A percentile compares a stretch with the other conserved stretches of the same genome.
Conservation (phyloP, 1,140 invertebrate genomes). For the Aphis gossypii region DNA sequence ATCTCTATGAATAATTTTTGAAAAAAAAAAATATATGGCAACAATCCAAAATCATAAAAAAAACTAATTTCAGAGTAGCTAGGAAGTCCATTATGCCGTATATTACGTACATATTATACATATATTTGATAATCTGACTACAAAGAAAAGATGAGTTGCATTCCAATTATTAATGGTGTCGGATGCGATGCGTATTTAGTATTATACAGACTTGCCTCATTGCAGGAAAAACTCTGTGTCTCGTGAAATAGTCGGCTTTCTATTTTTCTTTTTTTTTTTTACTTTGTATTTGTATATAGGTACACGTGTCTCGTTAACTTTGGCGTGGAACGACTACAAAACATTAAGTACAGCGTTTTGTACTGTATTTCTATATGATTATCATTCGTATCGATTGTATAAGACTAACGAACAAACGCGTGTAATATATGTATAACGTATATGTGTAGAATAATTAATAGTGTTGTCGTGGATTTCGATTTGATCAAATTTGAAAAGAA, state of each 20-base stretch:
- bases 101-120: too few species aligned
- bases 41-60: background rate
- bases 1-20: background rate
- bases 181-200: background rate
- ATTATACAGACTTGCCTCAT: background rate
- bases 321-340: too few species aligned
- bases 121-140: background rate
- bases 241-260: too few species aligned
- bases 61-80: background rate
- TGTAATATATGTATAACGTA: too few species aligned
- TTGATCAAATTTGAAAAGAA: background rate
- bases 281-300: too few species aligned
- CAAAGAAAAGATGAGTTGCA: background rate
- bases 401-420: too few species aligned
- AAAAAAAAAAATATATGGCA: background rate
- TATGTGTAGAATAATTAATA: too few species aligned
- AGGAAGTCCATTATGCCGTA: background rate
- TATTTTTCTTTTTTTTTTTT: too few species aligned
- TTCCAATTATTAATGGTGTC: background rate
- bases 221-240: background rate
- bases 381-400: too few species aligned
- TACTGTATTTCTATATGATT: too few species aligned
- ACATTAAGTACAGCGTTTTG: too few species aligned
- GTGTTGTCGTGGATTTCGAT: background rate
- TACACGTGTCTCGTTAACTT: too few species aligned